These are phyloP conservation scores for Trididemnum miniatum DNA, from an alignment of 23 tunicate species.

Conservation along the genomic window DNA sequence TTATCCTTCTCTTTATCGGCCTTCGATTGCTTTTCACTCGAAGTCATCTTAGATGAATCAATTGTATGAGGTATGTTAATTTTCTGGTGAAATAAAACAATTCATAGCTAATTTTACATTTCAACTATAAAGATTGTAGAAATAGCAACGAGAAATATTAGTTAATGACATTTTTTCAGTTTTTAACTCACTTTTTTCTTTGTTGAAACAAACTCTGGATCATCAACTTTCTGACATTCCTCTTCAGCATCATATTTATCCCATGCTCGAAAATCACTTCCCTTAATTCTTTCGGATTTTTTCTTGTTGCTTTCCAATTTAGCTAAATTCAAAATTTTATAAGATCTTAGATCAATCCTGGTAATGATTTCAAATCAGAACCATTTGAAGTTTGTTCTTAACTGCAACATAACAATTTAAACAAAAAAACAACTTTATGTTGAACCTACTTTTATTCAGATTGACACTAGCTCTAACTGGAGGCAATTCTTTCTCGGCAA, in stretches of 20 bases:
- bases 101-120: too few species aligned
- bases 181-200: not conserved
- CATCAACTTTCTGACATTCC: conserved; percentile 89
- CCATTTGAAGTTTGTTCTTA: not conserved
- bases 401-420: not conserved
- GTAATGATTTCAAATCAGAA: not conserved
- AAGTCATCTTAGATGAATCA: conserved; percentile 48
- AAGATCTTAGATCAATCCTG: too few species aligned
- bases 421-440: not conserved
- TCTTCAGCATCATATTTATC: conserved; percentile 87
- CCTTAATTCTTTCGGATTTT: conserved; percentile 53
- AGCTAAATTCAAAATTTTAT: too few species aligned
- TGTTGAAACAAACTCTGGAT: not conserved
- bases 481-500: conserved; percentile 29
- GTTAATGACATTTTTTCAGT: too few species aligned
- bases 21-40: conserved; percentile 39
- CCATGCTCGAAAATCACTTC: conserved; percentile 87
- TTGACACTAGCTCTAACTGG: conserved; percentile 34
- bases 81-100: not conserved
- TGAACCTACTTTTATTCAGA: conserved; percentile 22
- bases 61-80: conserved; percentile 47
- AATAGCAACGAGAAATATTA: too few species aligned
- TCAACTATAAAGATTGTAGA: too few species aligned
- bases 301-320: too few species aligned
- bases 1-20: conserved; percentile 75